Conservation (phyloP, 2,888 invertebrate species). For the Orchesellides sinensis region DNA sequence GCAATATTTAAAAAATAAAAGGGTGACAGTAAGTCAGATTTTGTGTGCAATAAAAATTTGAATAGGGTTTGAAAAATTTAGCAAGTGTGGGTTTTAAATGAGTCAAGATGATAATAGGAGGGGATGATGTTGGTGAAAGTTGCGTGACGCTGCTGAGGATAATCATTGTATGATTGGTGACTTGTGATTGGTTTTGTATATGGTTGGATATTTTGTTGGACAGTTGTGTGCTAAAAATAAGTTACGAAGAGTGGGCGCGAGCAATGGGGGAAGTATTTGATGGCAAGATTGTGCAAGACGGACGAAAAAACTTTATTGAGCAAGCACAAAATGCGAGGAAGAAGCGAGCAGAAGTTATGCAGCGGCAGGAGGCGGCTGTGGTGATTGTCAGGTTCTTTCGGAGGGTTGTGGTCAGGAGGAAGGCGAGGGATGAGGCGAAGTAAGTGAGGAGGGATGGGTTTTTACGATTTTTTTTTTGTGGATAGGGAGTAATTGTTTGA, state of each 20-base stretch:
- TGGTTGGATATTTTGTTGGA: neutral
- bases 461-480: neutral
- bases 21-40: too few species aligned
- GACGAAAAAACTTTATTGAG: slow-evolving; percentile 88
- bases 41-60: too few species aligned
- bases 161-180: neutral
- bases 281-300: slow-evolving; percentile 58
- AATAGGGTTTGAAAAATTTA: too few species aligned
- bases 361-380: slow-evolving; percentile 85
- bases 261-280: slow-evolving; percentile 71
- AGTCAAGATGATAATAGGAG: neutral
- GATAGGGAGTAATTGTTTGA: slow-evolving; percentile 3
- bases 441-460: slow-evolving; percentile 79
- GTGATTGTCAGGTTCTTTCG: slow-evolving; percentile 86
- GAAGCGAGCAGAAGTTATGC: slow-evolving; percentile 91
- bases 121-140: neutral
- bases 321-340: slow-evolving; percentile 94
- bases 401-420: slow-evolving; percentile 85
- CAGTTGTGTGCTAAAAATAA: slow-evolving; percentile 7
- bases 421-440: slow-evolving; percentile 84
- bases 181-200: neutral
- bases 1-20: too few species aligned
- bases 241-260: too few species aligned
- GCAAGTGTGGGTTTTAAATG: too few species aligned
- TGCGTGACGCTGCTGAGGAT: neutral